Percentiles rank a stretch among this genome's conserved stretches.
Conservation (phyloP, 2,888 invertebrate genomes). For the Ophioninae sp. region DNA sequence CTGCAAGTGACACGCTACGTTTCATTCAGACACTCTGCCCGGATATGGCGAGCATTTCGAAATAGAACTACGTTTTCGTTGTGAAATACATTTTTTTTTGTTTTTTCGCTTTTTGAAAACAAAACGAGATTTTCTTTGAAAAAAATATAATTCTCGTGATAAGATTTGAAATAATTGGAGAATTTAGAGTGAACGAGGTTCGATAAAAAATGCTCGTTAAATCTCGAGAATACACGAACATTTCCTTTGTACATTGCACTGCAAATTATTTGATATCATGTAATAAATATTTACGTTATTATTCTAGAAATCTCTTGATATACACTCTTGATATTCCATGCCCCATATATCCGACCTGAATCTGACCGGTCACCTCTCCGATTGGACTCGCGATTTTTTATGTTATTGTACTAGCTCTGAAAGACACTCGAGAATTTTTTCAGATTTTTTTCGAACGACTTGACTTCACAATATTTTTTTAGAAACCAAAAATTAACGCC, state of each 20-base stretch:
- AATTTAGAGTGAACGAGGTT: background rate
- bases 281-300: slow-evolving; percentile 30
- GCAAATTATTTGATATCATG: slow-evolving; percentile 49
- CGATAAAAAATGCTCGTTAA: slow-evolving; percentile 38
- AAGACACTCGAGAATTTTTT: no score
- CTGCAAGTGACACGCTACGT: slow-evolving; percentile 54
- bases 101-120: no score
- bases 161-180: background rate
- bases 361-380: no score
- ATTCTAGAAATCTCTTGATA: slow-evolving; percentile 34
- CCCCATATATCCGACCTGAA: no score
- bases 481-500: no score
- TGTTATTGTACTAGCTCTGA: no score
- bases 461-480: no score
- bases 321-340: background rate
- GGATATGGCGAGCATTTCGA: slow-evolving; percentile 38
- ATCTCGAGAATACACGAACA: slow-evolving; percentile 17
- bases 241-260: slow-evolving; percentile 52
- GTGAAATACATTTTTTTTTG: no score
- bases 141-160: background rate
- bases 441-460: no score
- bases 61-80: no score
- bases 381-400: no score
- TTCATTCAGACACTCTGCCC: slow-evolving; percentile 20
- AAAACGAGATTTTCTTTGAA: background rate